Base-by-base conservation (phyloP, 2,888 invertebrate species). In the Hyposoter dolosus region DNA sequence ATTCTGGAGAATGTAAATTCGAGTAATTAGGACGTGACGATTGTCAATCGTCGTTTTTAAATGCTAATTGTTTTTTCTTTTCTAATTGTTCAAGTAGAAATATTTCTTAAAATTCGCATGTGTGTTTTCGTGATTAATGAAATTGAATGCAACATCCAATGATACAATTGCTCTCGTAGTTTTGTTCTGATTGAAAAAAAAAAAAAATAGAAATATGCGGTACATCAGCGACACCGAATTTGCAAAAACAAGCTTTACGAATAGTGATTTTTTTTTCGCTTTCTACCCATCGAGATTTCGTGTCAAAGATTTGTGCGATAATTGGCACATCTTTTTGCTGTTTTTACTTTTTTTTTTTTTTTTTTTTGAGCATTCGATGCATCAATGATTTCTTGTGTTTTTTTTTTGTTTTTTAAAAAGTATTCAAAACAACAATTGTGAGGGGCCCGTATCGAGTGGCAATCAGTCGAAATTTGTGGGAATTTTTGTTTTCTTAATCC, bases 1-100 rank as follows among this genome's bases (percentile, higher is more conserved):
- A 85, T 88, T 88, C 82, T 88, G 83, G 85, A 88, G 88, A 84
- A 88, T 86, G 84, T 85, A 86, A 86, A 86, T 86, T 83, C 77
- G 80, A 86, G 66, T 60, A 63, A 53, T 86, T 83, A 86, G 81
- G 50, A 86, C 80, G 53, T 74, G 53, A 79, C 40, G 19, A 78
- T 78, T 40, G 32, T 45, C 17, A 19, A 45, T 65, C 74, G 66
- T 75, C 50, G 76, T 53, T 60, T 60, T 53, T 53, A 40, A 56
- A 78, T 63, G 71, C 45, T 65, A 71, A 68, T 74, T 9, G 5
- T 74, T 72, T 74, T 9, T 40, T 76, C 74, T 50, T 69, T 71
- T 60, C 50, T 81, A 40, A 56, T 60, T 45, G 32, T 71, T 79
- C 65, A 72, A 68, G 28, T 86, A 76, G 69, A 15, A 60, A 60